phyloP scores from a whole-genome alignment of 2,113 vertebrate genomes.

The Nymphicus hollandicus region DNA sequence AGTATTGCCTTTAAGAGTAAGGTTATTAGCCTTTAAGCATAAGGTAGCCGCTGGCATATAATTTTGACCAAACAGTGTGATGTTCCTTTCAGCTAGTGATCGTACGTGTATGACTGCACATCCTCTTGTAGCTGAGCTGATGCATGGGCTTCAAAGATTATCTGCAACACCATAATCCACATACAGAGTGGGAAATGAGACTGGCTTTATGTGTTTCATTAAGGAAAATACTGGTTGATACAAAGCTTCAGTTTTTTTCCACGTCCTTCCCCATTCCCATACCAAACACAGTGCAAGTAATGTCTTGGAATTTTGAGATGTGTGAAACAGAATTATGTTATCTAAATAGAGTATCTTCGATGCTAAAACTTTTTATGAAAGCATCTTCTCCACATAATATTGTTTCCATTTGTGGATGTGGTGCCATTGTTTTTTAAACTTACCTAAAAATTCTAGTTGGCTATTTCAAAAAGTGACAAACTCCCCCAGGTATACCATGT shows the following conservation, averaged over 20 bases:
- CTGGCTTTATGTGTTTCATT: conserved; percentile 62
- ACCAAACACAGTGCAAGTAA: not conserved
- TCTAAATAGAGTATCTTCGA: conserved; percentile 28
- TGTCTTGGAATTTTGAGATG: not conserved
- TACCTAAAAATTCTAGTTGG: conserved; percentile 56
- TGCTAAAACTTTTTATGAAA: conserved; percentile 34
- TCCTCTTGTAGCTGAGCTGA: conserved; percentile 64
- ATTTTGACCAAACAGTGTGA: conserved; percentile 51
- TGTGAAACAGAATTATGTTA: conserved; percentile 14
- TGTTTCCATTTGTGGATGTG: conserved; percentile 59
- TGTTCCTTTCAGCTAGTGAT: conserved; percentile 62
- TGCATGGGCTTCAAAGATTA: conserved; percentile 66
- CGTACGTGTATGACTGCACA: conserved; percentile 48
- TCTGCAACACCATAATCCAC: conserved; percentile 60
- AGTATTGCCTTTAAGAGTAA: conserved; percentile 10
- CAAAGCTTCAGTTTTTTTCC: conserved; percentile 14
- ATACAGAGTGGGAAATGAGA: conserved; percentile 61
- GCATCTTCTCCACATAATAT: conserved; percentile 23
- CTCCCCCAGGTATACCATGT: not conserved
- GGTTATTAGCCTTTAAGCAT: conserved; percentile 28
- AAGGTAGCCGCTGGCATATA: conserved; percentile 13
- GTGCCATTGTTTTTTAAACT: conserved; percentile 65
- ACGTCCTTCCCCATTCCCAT: not conserved
- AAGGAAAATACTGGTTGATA: conserved; percentile 45
- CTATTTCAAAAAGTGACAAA: conserved; percentile 42